These are phyloP conservation scores for Acinonyx jubatus DNA, from an alignment of 2,113 vertebrate genomes.

Conservation along the genomic window DNA sequence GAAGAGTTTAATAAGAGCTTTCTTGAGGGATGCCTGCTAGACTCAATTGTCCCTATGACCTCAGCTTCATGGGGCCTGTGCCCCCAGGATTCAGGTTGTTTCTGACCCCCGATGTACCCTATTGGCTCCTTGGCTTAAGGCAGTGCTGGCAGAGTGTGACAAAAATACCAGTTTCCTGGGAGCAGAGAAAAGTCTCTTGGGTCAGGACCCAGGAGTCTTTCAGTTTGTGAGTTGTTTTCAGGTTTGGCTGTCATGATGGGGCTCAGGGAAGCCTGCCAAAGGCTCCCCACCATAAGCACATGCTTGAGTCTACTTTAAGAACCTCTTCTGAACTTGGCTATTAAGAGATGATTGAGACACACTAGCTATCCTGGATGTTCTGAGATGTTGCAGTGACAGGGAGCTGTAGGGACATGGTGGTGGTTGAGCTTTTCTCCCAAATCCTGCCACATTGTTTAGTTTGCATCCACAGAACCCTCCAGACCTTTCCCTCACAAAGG, in stretches of 20 bases:
- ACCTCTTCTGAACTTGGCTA: background rate
- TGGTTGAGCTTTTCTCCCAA: background rate
- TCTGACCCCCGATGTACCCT: background rate
- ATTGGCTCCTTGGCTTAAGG: background rate
- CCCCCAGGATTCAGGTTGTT: rapidly evolving
- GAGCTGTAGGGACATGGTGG: no score
- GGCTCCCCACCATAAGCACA: rapidly evolving
- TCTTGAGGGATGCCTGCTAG: background rate
- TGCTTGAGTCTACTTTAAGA: background rate
- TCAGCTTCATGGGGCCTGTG: background rate
- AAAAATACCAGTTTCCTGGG: background rate
- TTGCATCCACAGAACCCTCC: no score
- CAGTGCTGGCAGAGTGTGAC: background rate
- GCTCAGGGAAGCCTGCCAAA: background rate
- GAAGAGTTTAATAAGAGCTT: background rate
- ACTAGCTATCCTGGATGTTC: background rate
- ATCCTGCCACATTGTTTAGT: background rate
- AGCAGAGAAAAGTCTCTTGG: background rate
- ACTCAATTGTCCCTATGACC: no score
- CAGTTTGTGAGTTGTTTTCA: background rate
- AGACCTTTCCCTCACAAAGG: background rate
- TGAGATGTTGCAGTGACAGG: no score
- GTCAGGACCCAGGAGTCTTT: background rate
- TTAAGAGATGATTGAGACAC: background rate
- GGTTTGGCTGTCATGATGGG: background rate